Evolutionary conservation across 2,113 vertebrate species (phyloP).

Genomic region (Mus musculus): GRCm39 chr13:44899001-44899500

Average conservation of each 20-base stretch:
- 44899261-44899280: background rate
- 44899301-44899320: background rate
- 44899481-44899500: background rate
- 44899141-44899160: background rate
- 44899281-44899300: background rate
- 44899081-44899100: background rate
- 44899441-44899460: background rate
- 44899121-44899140: background rate
- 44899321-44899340: background rate
- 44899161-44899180: conserved; percentile 18
- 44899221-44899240: conserved; percentile 53
- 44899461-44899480: too few relatives aligned
- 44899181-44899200: conserved; percentile 6
- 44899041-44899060: too few relatives aligned
- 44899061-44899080: too few relatives aligned
- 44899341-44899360: background rate
- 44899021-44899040: too few relatives aligned
- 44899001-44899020: too few relatives aligned
- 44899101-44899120: background rate
- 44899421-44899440: background rate
- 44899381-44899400: background rate
- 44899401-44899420: background rate
- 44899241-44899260: background rate
- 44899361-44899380: background rate
- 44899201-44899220: conserved; percentile 19